Conservation (phyloP, 2,797 vertebrate genomes). For the Rhinoraja longicauda region DNA sequence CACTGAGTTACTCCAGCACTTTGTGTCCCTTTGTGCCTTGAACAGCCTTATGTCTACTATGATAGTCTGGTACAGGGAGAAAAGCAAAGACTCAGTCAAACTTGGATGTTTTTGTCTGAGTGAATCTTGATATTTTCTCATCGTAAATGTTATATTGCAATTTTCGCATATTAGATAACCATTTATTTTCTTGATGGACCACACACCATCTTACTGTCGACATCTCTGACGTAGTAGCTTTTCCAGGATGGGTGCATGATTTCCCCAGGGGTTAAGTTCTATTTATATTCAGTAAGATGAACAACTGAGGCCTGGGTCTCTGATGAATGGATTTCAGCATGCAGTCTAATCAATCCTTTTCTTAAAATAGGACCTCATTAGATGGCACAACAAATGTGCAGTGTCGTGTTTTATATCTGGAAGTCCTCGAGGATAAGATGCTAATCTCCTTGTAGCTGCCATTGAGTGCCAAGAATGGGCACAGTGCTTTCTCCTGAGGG, state of each 20-base stretch:
- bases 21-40: too few relatives aligned
- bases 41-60: too few relatives aligned
- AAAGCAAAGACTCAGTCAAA: too few relatives aligned
- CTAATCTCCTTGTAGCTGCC: neutral
- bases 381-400: neutral
- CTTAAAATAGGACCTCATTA: constrained; percentile 23
- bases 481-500: neutral
- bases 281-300: neutral
- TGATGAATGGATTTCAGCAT: neutral
- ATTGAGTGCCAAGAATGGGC: neutral
- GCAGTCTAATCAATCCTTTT: constrained; percentile 14
- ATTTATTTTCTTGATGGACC: neutral
- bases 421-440: neutral
- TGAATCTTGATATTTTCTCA: neutral
- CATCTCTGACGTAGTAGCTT: neutral
- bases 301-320: neutral
- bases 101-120: neutral
- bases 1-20: too few relatives aligned
- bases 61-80: too few relatives aligned
- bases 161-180: neutral
- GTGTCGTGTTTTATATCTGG: neutral
- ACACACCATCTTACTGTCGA: neutral
- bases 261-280: neutral
- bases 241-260: neutral
- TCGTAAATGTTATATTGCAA: neutral